These are phyloP conservation scores for Dipus sagitta DNA, from an alignment of 2,797 vertebrate genomes.

Conservation along the genomic window DNA sequence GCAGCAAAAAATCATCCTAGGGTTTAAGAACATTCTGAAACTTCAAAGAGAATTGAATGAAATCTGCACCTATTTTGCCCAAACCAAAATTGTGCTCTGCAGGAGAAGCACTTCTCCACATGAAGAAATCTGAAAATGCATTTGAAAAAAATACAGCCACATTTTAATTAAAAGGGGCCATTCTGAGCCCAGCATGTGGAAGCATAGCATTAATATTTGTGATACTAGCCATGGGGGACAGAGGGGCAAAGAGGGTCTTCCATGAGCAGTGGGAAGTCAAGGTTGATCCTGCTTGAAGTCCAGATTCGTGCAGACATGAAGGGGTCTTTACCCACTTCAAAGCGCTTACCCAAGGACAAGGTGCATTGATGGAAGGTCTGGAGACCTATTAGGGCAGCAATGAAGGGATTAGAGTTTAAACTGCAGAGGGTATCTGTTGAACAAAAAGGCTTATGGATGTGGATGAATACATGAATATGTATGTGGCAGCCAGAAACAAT, in stretches of 20 bases:
- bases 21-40: constrained; percentile 70
- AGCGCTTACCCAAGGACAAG: constrained; percentile 69
- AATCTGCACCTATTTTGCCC: constrained; percentile 65
- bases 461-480: background rate
- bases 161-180: constrained; percentile 84
- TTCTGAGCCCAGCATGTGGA: constrained; percentile 78
- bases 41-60: constrained; percentile 73
- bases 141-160: constrained; percentile 70
- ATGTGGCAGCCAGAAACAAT: background rate
- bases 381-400: background rate
- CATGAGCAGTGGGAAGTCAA: constrained; percentile 66
- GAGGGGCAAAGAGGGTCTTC: constrained; percentile 69
- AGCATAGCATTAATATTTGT: constrained; percentile 76
- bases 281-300: constrained; percentile 78
- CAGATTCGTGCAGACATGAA: constrained; percentile 74
- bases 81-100: constrained; percentile 71
- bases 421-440: constrained; percentile 2
- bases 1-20: constrained; percentile 60
- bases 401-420: constrained; percentile 56
- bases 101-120: constrained; percentile 65
- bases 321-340: constrained; percentile 75
- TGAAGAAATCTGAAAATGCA: constrained; percentile 66
- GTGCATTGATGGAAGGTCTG: constrained; percentile 26
- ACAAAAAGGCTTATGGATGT: background rate
- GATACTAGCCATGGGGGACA: constrained; percentile 60